These are phyloP conservation scores for Agrenia bidenticulata DNA, from an alignment of 2,888 invertebrate species.

Conservation along the genomic window DNA sequence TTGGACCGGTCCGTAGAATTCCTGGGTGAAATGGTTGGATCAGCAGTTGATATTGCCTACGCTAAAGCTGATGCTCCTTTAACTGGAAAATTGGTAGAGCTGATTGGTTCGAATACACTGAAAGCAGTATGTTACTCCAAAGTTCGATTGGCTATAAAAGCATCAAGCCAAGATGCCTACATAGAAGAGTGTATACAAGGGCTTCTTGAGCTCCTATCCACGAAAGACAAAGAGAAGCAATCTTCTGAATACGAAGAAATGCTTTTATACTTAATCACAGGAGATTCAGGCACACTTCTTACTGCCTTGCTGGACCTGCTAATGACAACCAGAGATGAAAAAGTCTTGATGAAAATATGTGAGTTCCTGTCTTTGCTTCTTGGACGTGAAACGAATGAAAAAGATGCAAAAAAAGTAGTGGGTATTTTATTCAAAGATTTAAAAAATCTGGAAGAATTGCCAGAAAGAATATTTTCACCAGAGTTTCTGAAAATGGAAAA, in stretches of 20 bases:
- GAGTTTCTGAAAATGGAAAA: constrained; percentile 42
- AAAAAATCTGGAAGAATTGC: constrained; percentile 41
- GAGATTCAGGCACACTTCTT: constrained; percentile 43
- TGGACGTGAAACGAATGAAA: constrained; percentile 34
- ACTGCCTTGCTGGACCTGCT: constrained; percentile 39
- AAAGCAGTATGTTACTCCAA: constrained; percentile 41
- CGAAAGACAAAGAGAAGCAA: constrained; percentile 33
- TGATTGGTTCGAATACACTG: constrained; percentile 36
- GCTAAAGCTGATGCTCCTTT: constrained; percentile 46
- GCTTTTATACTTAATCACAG: constrained; percentile 30
- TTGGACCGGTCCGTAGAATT: constrained; percentile 49
- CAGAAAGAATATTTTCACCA: constrained; percentile 41
- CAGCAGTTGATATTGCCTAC: constrained; percentile 37
- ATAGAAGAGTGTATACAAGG: constrained; percentile 36
- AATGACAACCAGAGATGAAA: constrained; percentile 43
- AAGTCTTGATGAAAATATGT: constrained; percentile 44
- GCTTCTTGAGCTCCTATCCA: constrained; percentile 31
- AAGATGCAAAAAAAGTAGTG: constrained; percentile 35
- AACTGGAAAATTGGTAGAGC: constrained; percentile 42
- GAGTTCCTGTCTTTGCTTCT: constrained; percentile 41
- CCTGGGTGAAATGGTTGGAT: constrained; percentile 46
- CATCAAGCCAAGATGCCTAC: constrained; percentile 40
- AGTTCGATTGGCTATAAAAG: constrained; percentile 38
- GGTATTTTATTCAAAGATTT: constrained; percentile 30
- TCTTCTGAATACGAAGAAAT: constrained; percentile 36